Evolutionary conservation across 2,888 invertebrate species (phyloP), one percentile per base, ranked within the genome.

Genomic region (Sthenelais limicola): DNA sequence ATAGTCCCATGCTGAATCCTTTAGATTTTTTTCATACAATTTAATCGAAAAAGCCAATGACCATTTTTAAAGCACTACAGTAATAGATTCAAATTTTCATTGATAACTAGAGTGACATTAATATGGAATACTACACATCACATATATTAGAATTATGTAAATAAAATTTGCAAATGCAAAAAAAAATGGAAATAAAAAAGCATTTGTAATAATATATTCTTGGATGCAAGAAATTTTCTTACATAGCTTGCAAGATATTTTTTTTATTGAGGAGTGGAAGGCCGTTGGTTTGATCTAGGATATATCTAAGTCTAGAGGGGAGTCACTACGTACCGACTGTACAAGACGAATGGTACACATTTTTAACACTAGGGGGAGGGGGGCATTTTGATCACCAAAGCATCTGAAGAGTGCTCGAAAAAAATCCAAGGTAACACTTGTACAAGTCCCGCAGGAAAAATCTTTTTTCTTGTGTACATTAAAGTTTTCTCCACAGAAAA

Each of bases 91-190:
- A 62, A 47, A 30, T 28, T 71, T 62, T 58, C 32, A 68, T 68
- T 21, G 18, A 24, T 70, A 51, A 54, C 52, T 70, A 70, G 52
- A 49, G 52, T 68, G 52, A 33, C 24, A n/a, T 38, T 56, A 24
- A 70, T 70, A 71, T 58, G 51, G 35, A 62, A 47, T 58, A 71
- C 58, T 71, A 71, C 71, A 71, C 71, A 71, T 71, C 71, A 71
- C 71, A 71, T 71, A 62, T 58, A 71, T 71, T 58, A 58, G 56
- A 71, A 67, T 67, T 67, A 67, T 67, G 47, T 47, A 67, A 67
- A 67, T 67, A 43, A 67, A 71, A 58, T 28, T 71, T 71, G 48
- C 56, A 71, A 71, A 58, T 71, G 58, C 47, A 71, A 56, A 71
- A 62, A 21, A 48, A 62, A 51, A 62, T 32, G 30, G n/a, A 67